Evolutionary conservation across 2,888 invertebrate genomes (phyloP), one percentile per base, ranked within the genome.

Genomic region (Campoplex capitator): DNA sequence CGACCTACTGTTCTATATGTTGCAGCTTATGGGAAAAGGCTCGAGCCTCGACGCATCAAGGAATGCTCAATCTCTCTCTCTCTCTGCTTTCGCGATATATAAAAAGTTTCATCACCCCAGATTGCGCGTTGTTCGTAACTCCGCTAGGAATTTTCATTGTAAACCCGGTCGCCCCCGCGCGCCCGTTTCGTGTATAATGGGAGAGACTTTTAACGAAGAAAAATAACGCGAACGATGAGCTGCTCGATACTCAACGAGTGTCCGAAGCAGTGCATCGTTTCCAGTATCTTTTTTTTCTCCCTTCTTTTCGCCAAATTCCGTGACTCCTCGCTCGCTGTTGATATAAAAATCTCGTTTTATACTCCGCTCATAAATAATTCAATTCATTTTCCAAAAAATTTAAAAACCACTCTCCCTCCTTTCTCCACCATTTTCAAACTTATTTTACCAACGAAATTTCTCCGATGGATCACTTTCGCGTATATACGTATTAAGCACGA

Each of bases 221-320:
- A 23, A 65, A 54, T 16, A 45, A 68, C 23, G 23, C 23, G 23
- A 23, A 23, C 23, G 23, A 23, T 23, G 23, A 74, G 81, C 48
- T 75, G 18, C 54, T 81, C 74, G 85, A 78, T 76, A 86, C 79
- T 83, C 75, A 70, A 54, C 79, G 75, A 85, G 79, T 85, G 74
- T 85, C 85, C 81, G 77, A 74, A 42, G 51, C n/a, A 28, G 23
- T 23, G 23, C 80, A 56, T 28, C n/a, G 28, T 78, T 16, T 32
- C n/a, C 32, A 28, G 38, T 32, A 9, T 42, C 23, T 23, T 23
- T 23, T 23, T 45, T 9, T 42, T 56, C 42, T 32, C 71, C 16
- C 23, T 73, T 18, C 28, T 75, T n/a, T 42, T 23, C 23, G 23
- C 23, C 23, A 23, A 23, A 23, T 23, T 23, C 23, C 23, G 23